Percentiles rank a stretch among this genome's conserved stretches.
These are phyloP conservation scores for Sylvicola cinctus DNA, from an alignment of 2,888 invertebrate genomes.

Conservation along the genomic window DNA sequence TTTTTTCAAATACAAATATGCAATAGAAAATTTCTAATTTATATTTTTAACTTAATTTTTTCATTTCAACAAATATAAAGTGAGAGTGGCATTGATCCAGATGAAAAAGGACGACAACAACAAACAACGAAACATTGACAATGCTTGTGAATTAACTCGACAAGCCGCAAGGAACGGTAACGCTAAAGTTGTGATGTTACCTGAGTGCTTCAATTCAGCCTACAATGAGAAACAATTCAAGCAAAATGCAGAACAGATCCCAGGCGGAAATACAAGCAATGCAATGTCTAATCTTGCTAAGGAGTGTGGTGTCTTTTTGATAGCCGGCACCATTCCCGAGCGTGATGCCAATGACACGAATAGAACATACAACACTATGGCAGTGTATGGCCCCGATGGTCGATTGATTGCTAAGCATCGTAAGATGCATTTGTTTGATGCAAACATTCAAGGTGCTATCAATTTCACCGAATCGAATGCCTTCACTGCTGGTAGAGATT, in stretches of 20 bases:
- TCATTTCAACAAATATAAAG: too few relatives aligned
- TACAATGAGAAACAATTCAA: slow-evolving; percentile 75
- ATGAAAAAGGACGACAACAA: slow-evolving; percentile 48
- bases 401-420: slow-evolving; percentile 58
- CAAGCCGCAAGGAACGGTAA: slow-evolving; percentile 39
- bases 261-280: slow-evolving; percentile 50
- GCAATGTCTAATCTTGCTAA: slow-evolving; percentile 55
- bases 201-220: slow-evolving; percentile 89
- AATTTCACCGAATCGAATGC: slow-evolving; percentile 82
- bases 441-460: slow-evolving; percentile 84
- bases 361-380: slow-evolving; percentile 68
- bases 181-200: slow-evolving; percentile 44
- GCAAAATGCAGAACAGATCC: slow-evolving; percentile 70
- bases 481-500: slow-evolving; percentile 48
- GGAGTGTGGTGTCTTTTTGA: slow-evolving; percentile 52
- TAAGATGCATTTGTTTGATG: slow-evolving; percentile 90
- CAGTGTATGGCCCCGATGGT: slow-evolving; percentile 64
- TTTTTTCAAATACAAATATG: too few relatives aligned
- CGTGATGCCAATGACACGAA: slow-evolving; percentile 29
- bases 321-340: slow-evolving; percentile 87
- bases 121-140: slow-evolving; percentile 52
- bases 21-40: too few relatives aligned
- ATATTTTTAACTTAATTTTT: too few relatives aligned
- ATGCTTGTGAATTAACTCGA: slow-evolving; percentile 48
- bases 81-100: slow-evolving; percentile 64